Conservation (phyloP, 2,797 vertebrate species). For the Pampus argenteus region DNA sequence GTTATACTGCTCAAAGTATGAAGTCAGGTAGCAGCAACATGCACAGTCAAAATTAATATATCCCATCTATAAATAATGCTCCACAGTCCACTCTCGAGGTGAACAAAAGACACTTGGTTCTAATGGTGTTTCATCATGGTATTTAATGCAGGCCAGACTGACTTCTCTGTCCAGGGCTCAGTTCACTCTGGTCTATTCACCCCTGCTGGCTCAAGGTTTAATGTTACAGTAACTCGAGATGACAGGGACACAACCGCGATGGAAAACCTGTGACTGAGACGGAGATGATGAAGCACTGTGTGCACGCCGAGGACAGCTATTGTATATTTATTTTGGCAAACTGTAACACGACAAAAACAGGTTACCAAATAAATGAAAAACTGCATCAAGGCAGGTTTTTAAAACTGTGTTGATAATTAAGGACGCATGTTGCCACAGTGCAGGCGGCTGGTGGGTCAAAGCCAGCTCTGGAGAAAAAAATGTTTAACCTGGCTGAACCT, state of each 20-base stretch:
- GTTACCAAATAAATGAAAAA: not conserved
- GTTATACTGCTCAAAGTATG: not conserved
- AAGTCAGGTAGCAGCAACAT: not conserved
- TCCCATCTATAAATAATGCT: not conserved
- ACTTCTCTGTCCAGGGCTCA: constrained; percentile 45
- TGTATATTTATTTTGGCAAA: constrained; percentile 14
- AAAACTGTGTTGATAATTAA: not conserved
- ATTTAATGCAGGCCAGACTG: constrained; percentile 24
- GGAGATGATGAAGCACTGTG: constrained; percentile 1
- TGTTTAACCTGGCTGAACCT: no score
- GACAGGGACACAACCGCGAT: constrained; percentile 31
- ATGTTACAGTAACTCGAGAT: constrained; percentile 72
- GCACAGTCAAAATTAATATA: not conserved
- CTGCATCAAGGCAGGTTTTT: not conserved
- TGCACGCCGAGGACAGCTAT: not conserved
- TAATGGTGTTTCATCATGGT: constrained; percentile 6
- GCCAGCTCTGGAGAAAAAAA: no score
- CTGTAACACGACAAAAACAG: not conserved
- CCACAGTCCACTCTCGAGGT: not conserved
- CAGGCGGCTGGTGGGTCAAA: no score
- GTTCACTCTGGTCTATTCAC: constrained; percentile 57
- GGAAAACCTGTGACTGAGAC: constrained; percentile 53
- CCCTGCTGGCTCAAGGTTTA: constrained; percentile 32
- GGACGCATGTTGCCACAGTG: not conserved
- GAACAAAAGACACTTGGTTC: not conserved